These are phyloP conservation scores for Grapholita molesta DNA, from an alignment of 1,140 invertebrate species.

Conservation along the genomic window DNA sequence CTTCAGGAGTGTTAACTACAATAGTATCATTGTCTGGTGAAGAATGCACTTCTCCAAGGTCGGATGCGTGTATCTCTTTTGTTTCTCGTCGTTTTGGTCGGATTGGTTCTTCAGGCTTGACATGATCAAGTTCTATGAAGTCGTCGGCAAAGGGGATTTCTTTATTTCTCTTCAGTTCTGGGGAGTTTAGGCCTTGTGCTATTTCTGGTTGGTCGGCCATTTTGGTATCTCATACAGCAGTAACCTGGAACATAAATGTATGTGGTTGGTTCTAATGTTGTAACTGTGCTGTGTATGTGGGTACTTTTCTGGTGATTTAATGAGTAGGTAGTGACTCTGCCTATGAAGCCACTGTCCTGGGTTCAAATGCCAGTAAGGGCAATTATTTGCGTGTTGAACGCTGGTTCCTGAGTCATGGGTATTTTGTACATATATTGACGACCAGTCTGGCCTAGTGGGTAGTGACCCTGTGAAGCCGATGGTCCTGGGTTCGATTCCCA, in stretches of 20 bases:
- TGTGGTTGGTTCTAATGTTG: no score
- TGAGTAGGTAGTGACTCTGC: no score
- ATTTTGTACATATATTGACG: no score
- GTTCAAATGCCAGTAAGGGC: no score
- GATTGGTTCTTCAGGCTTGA: slow-evolving; percentile 40
- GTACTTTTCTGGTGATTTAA: no score
- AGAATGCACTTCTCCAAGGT: slow-evolving; percentile 51
- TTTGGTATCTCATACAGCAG: slow-evolving; percentile 51
- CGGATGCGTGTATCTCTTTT: slow-evolving; percentile 46
- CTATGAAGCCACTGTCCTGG: no score
- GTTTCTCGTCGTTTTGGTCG: slow-evolving; percentile 39
- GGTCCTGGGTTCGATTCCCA: no score
- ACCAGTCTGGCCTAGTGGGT: no score
- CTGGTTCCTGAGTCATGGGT: no score
- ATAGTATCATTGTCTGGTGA: slow-evolving; percentile 64
- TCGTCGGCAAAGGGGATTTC: slow-evolving; percentile 60
- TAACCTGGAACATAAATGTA: slow-evolving; percentile 35
- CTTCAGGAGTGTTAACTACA: slow-evolving; percentile 69
- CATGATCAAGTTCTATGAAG: slow-evolving; percentile 45
- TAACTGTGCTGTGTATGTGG: no score
- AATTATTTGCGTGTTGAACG: no score
- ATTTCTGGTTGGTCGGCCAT: slow-evolving; percentile 37
- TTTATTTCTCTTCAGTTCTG: slow-evolving; percentile 45
- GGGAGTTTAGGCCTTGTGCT: slow-evolving; percentile 60
- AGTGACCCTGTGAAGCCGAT: no score